phyloP scores from a whole-genome alignment of 2,888 invertebrate species.

The Synanthedon vespiformis region DNA sequence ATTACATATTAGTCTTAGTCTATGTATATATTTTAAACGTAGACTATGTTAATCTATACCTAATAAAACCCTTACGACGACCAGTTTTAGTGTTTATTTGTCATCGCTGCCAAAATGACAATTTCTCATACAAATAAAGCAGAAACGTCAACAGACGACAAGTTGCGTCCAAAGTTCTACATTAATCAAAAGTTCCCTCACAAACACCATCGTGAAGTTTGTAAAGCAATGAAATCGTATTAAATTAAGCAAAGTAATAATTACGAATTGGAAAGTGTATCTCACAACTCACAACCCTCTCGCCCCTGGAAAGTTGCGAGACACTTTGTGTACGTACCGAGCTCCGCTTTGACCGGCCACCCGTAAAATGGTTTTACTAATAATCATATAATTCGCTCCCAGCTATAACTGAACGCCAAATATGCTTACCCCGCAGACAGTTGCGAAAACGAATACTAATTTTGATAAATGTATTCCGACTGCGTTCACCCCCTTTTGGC shows the following conservation, averaged over 20 bases:
- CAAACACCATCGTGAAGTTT: constrained; percentile 1
- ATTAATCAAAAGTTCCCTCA: neutral
- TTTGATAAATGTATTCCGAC: constrained; percentile 10
- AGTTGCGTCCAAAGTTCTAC: neutral
- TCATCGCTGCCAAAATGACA: too few species aligned
- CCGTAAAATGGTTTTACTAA: constrained; percentile 19
- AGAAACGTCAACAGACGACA: neutral
- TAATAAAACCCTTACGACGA: too few species aligned
- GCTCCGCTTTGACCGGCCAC: constrained; percentile 20
- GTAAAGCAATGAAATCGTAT: constrained; percentile 10
- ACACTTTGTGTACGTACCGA: constrained; percentile 3
- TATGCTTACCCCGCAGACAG: constrained; percentile 7
- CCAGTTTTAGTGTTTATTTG: too few species aligned
- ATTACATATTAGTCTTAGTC: too few species aligned
- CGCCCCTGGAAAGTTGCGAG: constrained; percentile 1
- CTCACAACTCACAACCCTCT: neutral
- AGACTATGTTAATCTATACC: too few species aligned
- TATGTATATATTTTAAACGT: too few species aligned
- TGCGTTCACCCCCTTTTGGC: neutral
- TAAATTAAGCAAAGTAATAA: constrained; percentile 9
- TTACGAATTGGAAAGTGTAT: constrained; percentile 5
- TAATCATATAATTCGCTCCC: constrained; percentile 9
- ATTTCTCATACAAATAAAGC: too few species aligned
- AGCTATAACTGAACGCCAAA: neutral
- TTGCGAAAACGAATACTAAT: constrained; percentile 7